A percentile compares a stretch with the other conserved stretches of the same genome.
Conservation (phyloP, 1,140 invertebrate species). For the Drosophila suzukii region DNA sequence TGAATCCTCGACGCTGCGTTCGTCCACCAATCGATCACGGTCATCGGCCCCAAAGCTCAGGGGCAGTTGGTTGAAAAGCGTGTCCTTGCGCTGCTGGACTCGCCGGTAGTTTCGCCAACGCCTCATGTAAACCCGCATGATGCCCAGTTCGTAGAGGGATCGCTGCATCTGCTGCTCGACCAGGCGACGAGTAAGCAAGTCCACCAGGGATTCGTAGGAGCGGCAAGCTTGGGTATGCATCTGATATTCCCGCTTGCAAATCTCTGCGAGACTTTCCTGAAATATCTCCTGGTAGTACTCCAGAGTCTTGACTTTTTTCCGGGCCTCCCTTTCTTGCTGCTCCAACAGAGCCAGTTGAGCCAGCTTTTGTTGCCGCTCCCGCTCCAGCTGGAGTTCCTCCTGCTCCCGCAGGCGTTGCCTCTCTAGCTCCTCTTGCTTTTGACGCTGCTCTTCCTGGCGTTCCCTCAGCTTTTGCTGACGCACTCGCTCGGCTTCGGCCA, state of each 20-base stretch:
- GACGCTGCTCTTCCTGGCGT: conserved; percentile 19
- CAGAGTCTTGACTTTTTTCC: background rate
- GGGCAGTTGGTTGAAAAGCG: conserved; percentile 50
- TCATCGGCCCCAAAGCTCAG: conserved; percentile 48
- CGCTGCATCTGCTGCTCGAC: conserved; percentile 1
- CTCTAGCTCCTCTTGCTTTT: conserved; percentile 6
- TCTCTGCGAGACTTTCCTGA: background rate
- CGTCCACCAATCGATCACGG: conserved; percentile 8
- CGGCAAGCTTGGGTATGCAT: background rate
- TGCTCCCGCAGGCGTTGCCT: background rate
- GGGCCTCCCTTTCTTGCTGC: conserved; percentile 1
- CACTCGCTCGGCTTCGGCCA: conserved; percentile 26
- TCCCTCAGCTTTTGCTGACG: conserved; percentile 16
- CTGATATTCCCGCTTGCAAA: conserved; percentile 29
- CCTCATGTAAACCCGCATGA: conserved; percentile 44
- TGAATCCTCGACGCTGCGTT: conserved; percentile 14
- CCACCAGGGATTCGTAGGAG: conserved; percentile 48
- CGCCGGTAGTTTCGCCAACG: conserved; percentile 63
- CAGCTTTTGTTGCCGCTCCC: background rate
- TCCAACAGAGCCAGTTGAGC: background rate
- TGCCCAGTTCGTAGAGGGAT: conserved; percentile 39
- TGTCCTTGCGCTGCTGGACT: conserved; percentile 49
- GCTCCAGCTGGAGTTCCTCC: background rate
- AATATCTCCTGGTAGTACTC: conserved; percentile 40
- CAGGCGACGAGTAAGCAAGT: conserved; percentile 42